Conservation (phyloP, 1,140 invertebrate species). For the Cotesia glomerata region DNA sequence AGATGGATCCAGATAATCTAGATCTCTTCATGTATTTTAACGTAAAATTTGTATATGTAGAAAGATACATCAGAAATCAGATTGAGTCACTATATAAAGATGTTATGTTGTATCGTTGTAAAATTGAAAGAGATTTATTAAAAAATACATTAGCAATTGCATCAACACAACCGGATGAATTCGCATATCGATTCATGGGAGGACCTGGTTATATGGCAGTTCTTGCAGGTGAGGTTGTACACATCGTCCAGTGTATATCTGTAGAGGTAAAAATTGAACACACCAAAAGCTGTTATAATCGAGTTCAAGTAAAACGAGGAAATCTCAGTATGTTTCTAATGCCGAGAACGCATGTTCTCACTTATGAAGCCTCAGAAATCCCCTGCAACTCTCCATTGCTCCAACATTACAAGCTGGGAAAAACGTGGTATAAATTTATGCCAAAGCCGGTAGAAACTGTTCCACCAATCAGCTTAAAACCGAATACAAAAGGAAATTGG, state of each 20-base stretch:
- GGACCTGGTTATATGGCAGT: conserved; percentile 35
- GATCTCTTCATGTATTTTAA: conserved; percentile 36
- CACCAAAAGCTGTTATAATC: conserved; percentile 30
- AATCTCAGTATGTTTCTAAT: conserved; percentile 28
- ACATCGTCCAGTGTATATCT: too few species aligned
- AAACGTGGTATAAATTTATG: conserved; percentile 1
- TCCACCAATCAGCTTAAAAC: neutral
- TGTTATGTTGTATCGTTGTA: neutral
- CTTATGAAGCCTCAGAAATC: neutral
- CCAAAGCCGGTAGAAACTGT: neutral
- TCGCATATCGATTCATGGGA: conserved; percentile 35
- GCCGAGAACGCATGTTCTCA: conserved; percentile 30
- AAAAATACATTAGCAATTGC: conserved; percentile 22
- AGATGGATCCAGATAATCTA: conserved; percentile 14
- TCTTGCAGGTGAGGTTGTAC: conserved; percentile 27
- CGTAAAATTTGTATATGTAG: conserved; percentile 28
- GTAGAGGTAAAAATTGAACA: conserved; percentile 16
- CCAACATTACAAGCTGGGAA: conserved; percentile 22
- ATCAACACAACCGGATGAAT: conserved; percentile 29
- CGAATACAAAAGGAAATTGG: neutral
- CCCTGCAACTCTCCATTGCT: conserved; percentile 18
- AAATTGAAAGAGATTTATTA: conserved; percentile 20
- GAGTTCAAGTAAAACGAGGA: conserved; percentile 21
- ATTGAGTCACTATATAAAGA: conserved; percentile 18
- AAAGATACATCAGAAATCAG: conserved; percentile 17